These are phyloP conservation scores for Acromyrmex heyeri DNA, from an alignment of 1,140 invertebrate species.

Conservation along the genomic window DNA sequence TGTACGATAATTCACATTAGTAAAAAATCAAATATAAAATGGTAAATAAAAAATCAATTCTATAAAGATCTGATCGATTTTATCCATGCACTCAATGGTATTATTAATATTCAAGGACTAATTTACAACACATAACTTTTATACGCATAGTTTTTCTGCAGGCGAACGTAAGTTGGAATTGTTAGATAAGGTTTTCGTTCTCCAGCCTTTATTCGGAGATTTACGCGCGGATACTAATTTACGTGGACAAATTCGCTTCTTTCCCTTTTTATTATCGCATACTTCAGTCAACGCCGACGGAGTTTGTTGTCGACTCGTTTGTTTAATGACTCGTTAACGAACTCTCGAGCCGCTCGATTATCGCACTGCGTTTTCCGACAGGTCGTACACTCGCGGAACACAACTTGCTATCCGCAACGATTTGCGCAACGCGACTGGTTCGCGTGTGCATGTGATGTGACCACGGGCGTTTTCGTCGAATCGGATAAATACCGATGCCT, in stretches of 20 bases:
- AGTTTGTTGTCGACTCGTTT: constrained; percentile 11
- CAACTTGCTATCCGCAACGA: constrained; percentile 17
- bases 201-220: constrained; percentile 3
- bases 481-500: constrained; percentile 50
- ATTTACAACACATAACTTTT: background rate
- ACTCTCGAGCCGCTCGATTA: constrained; percentile 48
- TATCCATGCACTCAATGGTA: background rate
- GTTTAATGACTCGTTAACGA: constrained; percentile 63
- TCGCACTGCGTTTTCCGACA: constrained; percentile 44
- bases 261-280: constrained; percentile 27
- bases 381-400: constrained; percentile 40
- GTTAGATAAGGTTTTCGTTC: constrained; percentile 15
- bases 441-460: background rate
- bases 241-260: constrained; percentile 41
- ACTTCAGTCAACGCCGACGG: constrained; percentile 34
- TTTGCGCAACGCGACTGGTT: constrained; percentile 33
- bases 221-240: constrained; percentile 38
- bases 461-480: constrained; percentile 56
- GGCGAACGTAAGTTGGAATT: background rate
- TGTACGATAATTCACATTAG: background rate
- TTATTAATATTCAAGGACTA: constrained; percentile 35
- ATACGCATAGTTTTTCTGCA: background rate
- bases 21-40: background rate
- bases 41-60: background rate
- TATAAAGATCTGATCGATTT: background rate